These are phyloP conservation scores for Spodoptera picta DNA, from an alignment of 2,888 invertebrate genomes.

Conservation along the genomic window DNA sequence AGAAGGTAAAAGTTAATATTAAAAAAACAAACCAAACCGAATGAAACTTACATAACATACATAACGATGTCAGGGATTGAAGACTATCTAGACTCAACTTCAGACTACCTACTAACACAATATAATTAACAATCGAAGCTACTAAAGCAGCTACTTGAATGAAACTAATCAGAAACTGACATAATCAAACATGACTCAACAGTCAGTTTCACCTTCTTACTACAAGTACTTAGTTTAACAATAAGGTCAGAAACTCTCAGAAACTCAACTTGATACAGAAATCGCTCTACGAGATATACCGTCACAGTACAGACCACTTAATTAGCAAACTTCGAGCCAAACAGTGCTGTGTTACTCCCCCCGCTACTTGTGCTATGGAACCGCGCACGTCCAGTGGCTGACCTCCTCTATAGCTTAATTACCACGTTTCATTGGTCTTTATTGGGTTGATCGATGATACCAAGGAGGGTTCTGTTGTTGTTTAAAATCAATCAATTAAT, in stretches of 20 bases:
- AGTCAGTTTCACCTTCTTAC: not conserved
- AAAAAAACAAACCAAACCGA: too few species aligned
- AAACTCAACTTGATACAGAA: constrained; percentile 17
- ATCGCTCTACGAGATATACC: constrained; percentile 21
- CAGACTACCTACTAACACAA: not conserved
- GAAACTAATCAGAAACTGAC: not conserved
- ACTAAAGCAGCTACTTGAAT: not conserved
- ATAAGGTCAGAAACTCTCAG: constrained; percentile 5
- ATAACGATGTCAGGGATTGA: too few species aligned
- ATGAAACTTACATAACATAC: too few species aligned
- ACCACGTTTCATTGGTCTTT: constrained; percentile 24
- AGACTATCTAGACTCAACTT: too few species aligned
- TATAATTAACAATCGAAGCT: not conserved
- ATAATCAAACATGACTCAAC: not conserved
- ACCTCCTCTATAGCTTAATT: constrained; percentile 37
- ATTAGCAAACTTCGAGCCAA: constrained; percentile 41
- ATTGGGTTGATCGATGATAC: constrained; percentile 5
- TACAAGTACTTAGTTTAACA: not conserved
- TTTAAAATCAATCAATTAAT: constrained; percentile 2
- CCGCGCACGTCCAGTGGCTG: constrained; percentile 18
- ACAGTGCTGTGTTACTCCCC: constrained; percentile 8
- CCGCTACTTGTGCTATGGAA: constrained; percentile 17
- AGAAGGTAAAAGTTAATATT: too few species aligned
- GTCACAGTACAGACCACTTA: constrained; percentile 25
- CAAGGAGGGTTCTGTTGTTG: not conserved